Conservation (phyloP, 1,140 invertebrate species). For the Platorchestia sp. region DNA sequence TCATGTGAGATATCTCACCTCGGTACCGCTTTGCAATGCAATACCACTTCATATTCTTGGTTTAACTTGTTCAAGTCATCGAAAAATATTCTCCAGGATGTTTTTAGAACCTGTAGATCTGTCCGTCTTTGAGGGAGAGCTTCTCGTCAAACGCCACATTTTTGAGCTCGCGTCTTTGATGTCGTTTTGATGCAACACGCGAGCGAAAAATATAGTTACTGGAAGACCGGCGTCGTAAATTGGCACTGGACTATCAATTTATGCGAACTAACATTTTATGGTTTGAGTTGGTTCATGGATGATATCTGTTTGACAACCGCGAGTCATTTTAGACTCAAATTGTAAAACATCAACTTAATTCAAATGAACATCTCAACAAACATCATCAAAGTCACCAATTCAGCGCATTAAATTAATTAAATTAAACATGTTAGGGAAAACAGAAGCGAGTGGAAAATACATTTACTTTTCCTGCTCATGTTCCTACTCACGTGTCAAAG, state of each 20-base stretch:
- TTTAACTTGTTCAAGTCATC: not conserved
- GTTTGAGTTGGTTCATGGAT: not conserved
- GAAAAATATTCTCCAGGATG: not conserved
- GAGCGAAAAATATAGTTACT: not conserved
- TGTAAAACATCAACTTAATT: not conserved
- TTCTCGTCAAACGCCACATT: not conserved
- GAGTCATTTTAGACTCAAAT: not conserved
- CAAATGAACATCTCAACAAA: not conserved
- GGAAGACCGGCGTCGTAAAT: not conserved
- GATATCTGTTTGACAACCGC: not conserved
- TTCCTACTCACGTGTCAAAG: too few species aligned
- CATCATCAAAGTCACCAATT: not conserved
- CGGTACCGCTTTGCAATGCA: not conserved
- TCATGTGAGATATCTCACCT: not conserved
- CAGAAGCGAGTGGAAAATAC: too few species aligned
- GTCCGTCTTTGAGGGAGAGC: not conserved
- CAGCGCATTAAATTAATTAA: too few species aligned
- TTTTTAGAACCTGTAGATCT: not conserved
- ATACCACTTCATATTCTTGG: not conserved
- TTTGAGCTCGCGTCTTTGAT: not conserved
- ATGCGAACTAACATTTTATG: not conserved
- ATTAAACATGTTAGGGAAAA: too few species aligned
- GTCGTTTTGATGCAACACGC: not conserved
- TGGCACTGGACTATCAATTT: not conserved
- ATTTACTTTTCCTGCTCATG: too few species aligned